Conservation (phyloP, 2,888 invertebrate genomes). For the Drosophila rubida region DNA sequence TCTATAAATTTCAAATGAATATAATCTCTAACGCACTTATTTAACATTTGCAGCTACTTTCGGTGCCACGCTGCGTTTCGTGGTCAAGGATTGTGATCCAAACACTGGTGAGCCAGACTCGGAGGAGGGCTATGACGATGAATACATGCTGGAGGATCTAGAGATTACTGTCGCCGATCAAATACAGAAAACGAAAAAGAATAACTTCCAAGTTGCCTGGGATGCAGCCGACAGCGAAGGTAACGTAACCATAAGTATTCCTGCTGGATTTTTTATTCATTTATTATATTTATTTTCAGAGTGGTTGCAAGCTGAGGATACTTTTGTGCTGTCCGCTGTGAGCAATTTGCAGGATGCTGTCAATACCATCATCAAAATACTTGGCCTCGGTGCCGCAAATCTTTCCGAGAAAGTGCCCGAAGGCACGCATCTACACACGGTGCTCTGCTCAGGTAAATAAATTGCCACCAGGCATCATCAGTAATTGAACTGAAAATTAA, state of each 20-base stretch:
- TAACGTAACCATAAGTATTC: conserved; percentile 29
- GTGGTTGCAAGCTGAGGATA: conserved; percentile 93
- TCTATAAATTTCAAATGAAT: background rate
- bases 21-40: background rate
- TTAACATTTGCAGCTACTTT: conserved; percentile 87
- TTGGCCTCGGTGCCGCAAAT: conserved; percentile 94
- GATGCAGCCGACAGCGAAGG: conserved; percentile 88
- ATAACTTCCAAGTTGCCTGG: conserved; percentile 93
- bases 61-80: conserved; percentile 95
- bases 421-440: conserved; percentile 92
- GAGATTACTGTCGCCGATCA: conserved; percentile 94
- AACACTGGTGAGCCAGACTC: conserved; percentile 96
- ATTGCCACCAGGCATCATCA: background rate
- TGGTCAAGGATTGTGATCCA: conserved; percentile 98
- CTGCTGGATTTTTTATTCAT: background rate
- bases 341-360: conserved; percentile 93
- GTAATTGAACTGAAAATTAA: background rate
- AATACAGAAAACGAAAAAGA: conserved; percentile 91
- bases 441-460: conserved; percentile 90
- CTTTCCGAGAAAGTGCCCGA: conserved; percentile 93
- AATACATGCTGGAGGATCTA: conserved; percentile 97
- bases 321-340: conserved; percentile 94
- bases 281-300: conserved; percentile 63
- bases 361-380: conserved; percentile 91
- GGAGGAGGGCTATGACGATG: conserved; percentile 98